phyloP scores from a whole-genome alignment of 1,140 invertebrate genomes.

The Pteromalus puparum region DNA sequence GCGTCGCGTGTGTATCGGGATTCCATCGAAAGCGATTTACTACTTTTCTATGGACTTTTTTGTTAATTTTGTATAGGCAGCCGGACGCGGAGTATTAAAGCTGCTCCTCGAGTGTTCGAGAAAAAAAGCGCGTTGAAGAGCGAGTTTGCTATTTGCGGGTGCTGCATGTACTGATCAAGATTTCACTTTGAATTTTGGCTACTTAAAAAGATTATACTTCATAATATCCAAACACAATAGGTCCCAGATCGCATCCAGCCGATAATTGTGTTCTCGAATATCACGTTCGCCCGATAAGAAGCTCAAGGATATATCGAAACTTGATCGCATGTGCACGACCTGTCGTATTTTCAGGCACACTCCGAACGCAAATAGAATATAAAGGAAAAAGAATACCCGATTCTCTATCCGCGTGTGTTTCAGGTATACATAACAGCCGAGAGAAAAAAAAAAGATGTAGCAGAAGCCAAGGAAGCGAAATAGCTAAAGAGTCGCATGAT shows the following conservation, averaged over 20 bases:
- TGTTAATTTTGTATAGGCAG: background rate
- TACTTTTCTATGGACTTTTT: slow-evolving; percentile 11
- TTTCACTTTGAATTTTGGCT: too few species aligned
- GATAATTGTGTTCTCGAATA: slow-evolving; percentile 39
- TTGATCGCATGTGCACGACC: slow-evolving; percentile 32
- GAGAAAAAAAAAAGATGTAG: background rate
- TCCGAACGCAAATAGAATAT: slow-evolving; percentile 15
- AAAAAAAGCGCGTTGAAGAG: too few species aligned
- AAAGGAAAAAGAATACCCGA: background rate
- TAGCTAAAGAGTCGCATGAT: slow-evolving; percentile 40
- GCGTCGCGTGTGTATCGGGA: background rate
- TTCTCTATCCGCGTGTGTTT: background rate
- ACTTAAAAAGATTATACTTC: too few species aligned
- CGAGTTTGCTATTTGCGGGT: too few species aligned
- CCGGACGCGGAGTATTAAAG: too few species aligned
- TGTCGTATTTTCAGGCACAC: slow-evolving; percentile 40
- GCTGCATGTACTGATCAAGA: too few species aligned
- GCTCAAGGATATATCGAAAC: background rate
- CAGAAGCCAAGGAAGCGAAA: slow-evolving; percentile 8
- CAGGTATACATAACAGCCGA: background rate
- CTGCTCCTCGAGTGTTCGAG: too few species aligned
- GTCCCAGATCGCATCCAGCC: background rate
- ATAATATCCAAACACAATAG: too few species aligned
- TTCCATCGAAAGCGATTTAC: slow-evolving; percentile 44
- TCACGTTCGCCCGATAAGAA: slow-evolving; percentile 17